A percentile compares a stretch with the other conserved stretches of the same genome.
phyloP scores from a whole-genome alignment of 1,140 invertebrate species.

The Manduca sexta region DNA sequence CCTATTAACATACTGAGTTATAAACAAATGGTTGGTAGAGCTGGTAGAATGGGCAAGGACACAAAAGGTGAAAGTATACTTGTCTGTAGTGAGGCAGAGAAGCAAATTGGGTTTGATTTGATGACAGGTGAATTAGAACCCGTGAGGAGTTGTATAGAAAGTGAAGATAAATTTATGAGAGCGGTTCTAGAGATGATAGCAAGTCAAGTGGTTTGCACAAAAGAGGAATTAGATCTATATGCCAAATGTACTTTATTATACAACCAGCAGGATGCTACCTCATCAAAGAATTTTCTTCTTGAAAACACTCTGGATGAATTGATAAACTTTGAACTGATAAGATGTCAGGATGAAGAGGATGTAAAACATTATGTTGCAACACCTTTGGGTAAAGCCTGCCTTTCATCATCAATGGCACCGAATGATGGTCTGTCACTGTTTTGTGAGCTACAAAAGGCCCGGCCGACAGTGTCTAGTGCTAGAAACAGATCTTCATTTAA shows the following conservation, averaged over 20 bases:
- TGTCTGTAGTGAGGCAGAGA: conserved; percentile 87
- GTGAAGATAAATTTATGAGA: conserved; percentile 78
- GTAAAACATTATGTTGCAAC: conserved; percentile 82
- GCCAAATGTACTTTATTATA: conserved; percentile 84
- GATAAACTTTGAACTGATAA: conserved; percentile 75
- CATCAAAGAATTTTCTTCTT: conserved; percentile 44
- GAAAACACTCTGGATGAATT: conserved; percentile 62
- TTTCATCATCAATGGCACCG: conserved; percentile 93
- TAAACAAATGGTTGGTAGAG: conserved; percentile 97
- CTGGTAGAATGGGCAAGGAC: conserved; percentile 95
- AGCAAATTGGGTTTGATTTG: conserved; percentile 78
- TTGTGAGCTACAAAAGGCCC: conserved; percentile 91
- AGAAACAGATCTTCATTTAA: conserved; percentile 95
- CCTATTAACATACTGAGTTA: conserved; percentile 91
- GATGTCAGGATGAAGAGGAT: conserved; percentile 68
- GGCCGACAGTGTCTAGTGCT: conserved; percentile 93
- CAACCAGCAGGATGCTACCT: conserved; percentile 31
- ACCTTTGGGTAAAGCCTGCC: conserved; percentile 90
- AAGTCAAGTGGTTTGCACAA: conserved; percentile 85
- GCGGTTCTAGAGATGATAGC: conserved; percentile 89
- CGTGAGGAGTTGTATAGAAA: conserved; percentile 88
- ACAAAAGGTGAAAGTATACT: conserved; percentile 91
- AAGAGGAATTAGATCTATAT: conserved; percentile 84
- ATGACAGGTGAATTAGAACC: conserved; percentile 80
- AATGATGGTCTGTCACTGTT: conserved; percentile 92